phyloP scores from a whole-genome alignment of 2,888 invertebrate species.

The Sinodicranocentrus sp. region DNA sequence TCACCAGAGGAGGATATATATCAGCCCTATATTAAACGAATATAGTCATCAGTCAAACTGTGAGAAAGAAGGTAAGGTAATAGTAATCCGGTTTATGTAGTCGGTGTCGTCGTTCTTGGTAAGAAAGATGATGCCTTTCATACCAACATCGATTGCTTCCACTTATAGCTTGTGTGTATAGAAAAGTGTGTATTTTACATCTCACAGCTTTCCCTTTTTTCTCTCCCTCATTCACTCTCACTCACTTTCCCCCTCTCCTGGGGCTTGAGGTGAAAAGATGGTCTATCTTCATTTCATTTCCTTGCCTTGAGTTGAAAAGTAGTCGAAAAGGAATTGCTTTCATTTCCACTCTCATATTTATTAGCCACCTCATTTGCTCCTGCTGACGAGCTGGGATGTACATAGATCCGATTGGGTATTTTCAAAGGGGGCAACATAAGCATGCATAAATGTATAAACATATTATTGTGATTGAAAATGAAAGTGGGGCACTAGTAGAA shows the following conservation, averaged over 20 bases:
- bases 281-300: slow-evolving; percentile 63
- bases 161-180: slow-evolving; percentile 12
- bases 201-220: slow-evolving; percentile 18
- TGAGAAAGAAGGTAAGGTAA: too few relatives aligned
- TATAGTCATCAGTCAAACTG: too few relatives aligned
- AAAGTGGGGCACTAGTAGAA: too few relatives aligned
- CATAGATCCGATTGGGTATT: too few relatives aligned
- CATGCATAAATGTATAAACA: too few relatives aligned
- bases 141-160: slow-evolving; percentile 17
- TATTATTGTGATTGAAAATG: too few relatives aligned
- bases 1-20: too few relatives aligned
- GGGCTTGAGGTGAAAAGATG: slow-evolving; percentile 67
- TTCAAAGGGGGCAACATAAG: too few relatives aligned
- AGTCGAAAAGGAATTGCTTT: slow-evolving; percentile 61
- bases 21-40: too few relatives aligned
- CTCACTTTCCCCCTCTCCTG: slow-evolving; percentile 35
- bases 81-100: too few relatives aligned
- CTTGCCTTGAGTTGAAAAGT: slow-evolving; percentile 38
- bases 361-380: slow-evolving; percentile 60
- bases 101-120: background rate
- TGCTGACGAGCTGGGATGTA: background rate
- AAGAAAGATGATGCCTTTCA: slow-evolving; percentile 51
- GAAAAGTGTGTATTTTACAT: background rate
- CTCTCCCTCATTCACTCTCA: slow-evolving; percentile 1
- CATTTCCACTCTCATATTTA: slow-evolving; percentile 65